Percentiles rank a stretch among this genome's conserved stretches.
phyloP scores from a whole-genome alignment of 2,113 vertebrate genomes.

The Seriola quinqueradiata region DNA sequence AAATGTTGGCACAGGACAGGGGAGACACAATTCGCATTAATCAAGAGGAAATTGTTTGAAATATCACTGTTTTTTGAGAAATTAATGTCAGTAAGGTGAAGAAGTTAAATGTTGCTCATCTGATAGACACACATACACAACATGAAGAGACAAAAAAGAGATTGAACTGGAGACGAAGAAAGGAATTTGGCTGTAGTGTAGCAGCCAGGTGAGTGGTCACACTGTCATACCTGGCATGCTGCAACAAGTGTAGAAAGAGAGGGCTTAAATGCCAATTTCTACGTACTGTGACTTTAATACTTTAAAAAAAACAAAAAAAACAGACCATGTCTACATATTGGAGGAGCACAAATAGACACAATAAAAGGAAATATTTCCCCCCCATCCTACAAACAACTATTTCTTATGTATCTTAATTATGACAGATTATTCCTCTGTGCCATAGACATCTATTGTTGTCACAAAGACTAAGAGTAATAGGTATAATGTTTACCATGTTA shows the following conservation, averaged over 20 bases:
- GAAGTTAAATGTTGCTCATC: not conserved
- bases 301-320: too few species aligned
- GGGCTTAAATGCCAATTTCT: slow-evolving; percentile 2
- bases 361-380: too few species aligned
- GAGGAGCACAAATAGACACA: too few species aligned
- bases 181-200: not conserved
- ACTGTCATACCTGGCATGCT: slow-evolving; percentile 10
- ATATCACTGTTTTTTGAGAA: not conserved
- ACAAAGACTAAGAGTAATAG: too few species aligned
- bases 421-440: not conserved
- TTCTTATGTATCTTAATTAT: not conserved
- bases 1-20: slow-evolving; percentile 34
- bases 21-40: slow-evolving; percentile 1
- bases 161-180: slow-evolving; percentile 24
- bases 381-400: not conserved
- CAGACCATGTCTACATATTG: too few species aligned
- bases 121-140: slow-evolving; percentile 6
- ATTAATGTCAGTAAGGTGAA: not conserved
- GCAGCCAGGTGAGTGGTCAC: slow-evolving; percentile 12
- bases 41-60: not conserved
- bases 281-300: not conserved
- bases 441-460: not conserved
- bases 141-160: not conserved
- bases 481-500: not conserved
- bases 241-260: slow-evolving; percentile 12